Evolutionary conservation across 2,888 invertebrate genomes (phyloP).

Genomic region (Archips xylosteana): DNA sequence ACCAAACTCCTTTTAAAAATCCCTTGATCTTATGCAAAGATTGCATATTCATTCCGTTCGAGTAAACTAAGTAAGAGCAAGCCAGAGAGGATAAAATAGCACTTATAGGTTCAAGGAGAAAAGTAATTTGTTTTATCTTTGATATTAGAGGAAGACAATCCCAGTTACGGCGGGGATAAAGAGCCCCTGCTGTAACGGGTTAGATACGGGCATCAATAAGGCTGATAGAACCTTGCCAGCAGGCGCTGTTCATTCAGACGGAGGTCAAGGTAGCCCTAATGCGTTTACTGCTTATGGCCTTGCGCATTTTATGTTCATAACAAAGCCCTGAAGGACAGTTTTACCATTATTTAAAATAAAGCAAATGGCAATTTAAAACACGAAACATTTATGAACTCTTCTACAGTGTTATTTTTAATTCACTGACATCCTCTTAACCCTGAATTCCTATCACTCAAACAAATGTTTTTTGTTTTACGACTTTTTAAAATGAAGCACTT

Average conservation of each 20-base stretch:
- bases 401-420: too few relatives aligned
- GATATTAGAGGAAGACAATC: slow-evolving; percentile 53
- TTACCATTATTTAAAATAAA: slow-evolving; percentile 58
- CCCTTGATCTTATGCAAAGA: slow-evolving; percentile 49
- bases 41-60: slow-evolving; percentile 17
- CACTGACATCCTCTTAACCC: too few relatives aligned
- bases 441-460: too few relatives aligned
- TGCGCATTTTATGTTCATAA: slow-evolving; percentile 71
- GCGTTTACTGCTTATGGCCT: slow-evolving; percentile 65
- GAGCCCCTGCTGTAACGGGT: slow-evolving; percentile 57
- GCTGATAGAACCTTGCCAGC: slow-evolving; percentile 66
- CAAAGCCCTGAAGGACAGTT: slow-evolving; percentile 54
- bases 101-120: slow-evolving; percentile 45
- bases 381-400: not conserved
- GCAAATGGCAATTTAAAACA: not conserved
- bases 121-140: slow-evolving; percentile 52
- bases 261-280: slow-evolving; percentile 74
- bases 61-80: slow-evolving; percentile 24
- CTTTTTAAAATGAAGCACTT: too few relatives aligned
- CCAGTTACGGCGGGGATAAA: slow-evolving; percentile 55
- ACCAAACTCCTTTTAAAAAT: slow-evolving; percentile 46
- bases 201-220: slow-evolving; percentile 60
- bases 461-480: too few relatives aligned
- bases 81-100: slow-evolving; percentile 21
- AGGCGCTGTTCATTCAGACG: slow-evolving; percentile 54